A percentile compares a stretch with the other conserved stretches of the same genome.
phyloP scores from a whole-genome alignment of 2,888 invertebrate species.

The Branchipolynoe longqiensis region DNA sequence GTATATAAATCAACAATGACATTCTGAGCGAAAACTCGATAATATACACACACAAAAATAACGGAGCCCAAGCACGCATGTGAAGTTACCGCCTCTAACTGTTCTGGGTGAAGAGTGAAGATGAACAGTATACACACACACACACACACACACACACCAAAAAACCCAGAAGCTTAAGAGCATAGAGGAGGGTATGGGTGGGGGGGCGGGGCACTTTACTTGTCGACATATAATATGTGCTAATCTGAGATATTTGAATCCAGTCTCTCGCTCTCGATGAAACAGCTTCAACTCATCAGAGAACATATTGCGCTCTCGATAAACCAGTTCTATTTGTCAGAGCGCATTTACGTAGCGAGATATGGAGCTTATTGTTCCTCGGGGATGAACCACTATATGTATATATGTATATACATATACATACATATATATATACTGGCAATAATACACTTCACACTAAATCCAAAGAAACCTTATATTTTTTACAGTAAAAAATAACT shows the following conservation, averaged over 20 bases:
- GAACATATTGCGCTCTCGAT: background rate
- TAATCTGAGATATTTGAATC: slow-evolving; percentile 36
- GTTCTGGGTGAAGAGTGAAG: slow-evolving; percentile 10
- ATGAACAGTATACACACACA: background rate
- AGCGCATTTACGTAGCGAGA: slow-evolving; percentile 1
- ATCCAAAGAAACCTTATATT: slow-evolving; percentile 26
- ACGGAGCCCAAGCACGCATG: background rate
- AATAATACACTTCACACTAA: slow-evolving; percentile 23
- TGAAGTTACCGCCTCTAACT: slow-evolving; percentile 1
- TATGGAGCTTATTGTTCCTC: slow-evolving; percentile 21
- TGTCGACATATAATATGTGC: background rate
- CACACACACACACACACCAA: too few relatives aligned
- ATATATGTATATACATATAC: too few relatives aligned
- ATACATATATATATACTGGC: too few relatives aligned
- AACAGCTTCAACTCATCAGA: background rate
- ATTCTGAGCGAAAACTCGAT: slow-evolving; percentile 21
- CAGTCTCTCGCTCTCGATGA: background rate
- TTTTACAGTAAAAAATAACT: background rate
- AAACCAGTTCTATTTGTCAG: too few relatives aligned
- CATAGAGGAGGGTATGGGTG: background rate
- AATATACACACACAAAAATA: slow-evolving; percentile 8
- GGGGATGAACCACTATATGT: background rate
- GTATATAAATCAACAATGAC: slow-evolving; percentile 18
- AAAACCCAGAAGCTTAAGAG: too few relatives aligned
- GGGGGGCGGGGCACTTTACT: background rate